A percentile compares a stretch with the other conserved stretches of the same genome.
phyloP scores from a whole-genome alignment of 2,797 vertebrate genomes.

The Ctenopoma multispine region DNA sequence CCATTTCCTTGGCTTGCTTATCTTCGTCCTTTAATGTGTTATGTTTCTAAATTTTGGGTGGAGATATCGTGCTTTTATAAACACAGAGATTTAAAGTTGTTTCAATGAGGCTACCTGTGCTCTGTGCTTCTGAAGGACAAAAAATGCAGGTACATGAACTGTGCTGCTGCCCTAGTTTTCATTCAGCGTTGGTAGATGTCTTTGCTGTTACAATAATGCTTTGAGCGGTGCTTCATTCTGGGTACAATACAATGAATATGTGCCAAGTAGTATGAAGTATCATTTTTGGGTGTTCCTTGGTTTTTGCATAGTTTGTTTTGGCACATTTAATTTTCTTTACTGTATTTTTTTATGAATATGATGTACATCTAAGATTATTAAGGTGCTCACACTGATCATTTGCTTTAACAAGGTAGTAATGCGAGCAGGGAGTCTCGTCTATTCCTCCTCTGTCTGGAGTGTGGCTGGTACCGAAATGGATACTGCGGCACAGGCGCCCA shows the following conservation, averaged over 20 bases:
- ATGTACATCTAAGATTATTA: neutral
- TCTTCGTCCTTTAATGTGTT: neutral
- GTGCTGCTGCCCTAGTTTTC: conserved; percentile 39
- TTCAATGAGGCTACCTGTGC: neutral
- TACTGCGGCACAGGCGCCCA: conserved; percentile 43
- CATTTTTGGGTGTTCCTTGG: neutral
- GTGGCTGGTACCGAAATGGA: conserved; percentile 5
- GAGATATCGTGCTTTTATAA: neutral
- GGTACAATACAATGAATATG: neutral
- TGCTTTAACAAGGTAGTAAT: conserved; percentile 5
- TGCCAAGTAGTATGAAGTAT: neutral
- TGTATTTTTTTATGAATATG: neutral
- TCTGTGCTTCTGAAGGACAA: conserved; percentile 16
- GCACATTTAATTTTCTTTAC: neutral
- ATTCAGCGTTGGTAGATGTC: neutral
- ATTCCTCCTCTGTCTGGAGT: conserved; percentile 6
- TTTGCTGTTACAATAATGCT: neutral
- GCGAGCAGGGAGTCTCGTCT: conserved; percentile 6
- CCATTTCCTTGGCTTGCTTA: neutral
- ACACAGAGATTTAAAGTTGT: neutral
- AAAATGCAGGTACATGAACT: conserved; percentile 8
- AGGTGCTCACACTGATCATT: neutral
- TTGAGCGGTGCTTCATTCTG: neutral
- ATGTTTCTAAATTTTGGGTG: neutral
- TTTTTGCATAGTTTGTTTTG: neutral